Evolutionary conservation across 2,888 invertebrate genomes (phyloP).

Genomic region (Morinoia aosen): DNA sequence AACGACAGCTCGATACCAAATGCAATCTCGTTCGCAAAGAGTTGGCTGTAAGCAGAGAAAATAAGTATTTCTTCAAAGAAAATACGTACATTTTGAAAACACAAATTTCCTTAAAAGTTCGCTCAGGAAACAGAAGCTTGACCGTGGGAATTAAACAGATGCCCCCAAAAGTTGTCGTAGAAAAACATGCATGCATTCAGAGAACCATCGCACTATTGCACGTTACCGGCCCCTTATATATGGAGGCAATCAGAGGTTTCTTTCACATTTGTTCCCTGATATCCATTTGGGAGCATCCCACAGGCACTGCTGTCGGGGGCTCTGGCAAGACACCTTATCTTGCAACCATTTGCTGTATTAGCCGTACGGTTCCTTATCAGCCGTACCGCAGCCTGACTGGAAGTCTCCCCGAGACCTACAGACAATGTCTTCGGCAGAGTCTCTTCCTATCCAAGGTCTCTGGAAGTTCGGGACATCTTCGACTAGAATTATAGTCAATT

Average conservation of each 20-base stretch:
- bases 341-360: conserved; percentile 51
- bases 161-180: not conserved
- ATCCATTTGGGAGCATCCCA: conserved; percentile 44
- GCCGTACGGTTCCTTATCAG: conserved; percentile 48
- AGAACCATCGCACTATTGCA: not conserved
- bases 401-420: conserved; percentile 24
- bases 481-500: not conserved
- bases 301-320: conserved; percentile 21
- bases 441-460: conserved; percentile 16
- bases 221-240: not conserved
- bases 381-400: not conserved
- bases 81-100: not conserved
- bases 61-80: not conserved
- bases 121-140: not conserved
- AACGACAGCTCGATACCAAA: not conserved
- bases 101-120: not conserved
- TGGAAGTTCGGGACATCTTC: not conserved
- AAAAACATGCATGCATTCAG: not conserved
- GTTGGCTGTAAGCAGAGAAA: not conserved
- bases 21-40: not conserved
- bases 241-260: conserved; percentile 1
- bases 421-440: conserved; percentile 7
- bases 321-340: conserved; percentile 38
- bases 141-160: not conserved
- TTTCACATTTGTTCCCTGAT: conserved; percentile 36